Base-by-base conservation (phyloP, 2,888 invertebrate genomes). In the Spisula subtruncata region DNA sequence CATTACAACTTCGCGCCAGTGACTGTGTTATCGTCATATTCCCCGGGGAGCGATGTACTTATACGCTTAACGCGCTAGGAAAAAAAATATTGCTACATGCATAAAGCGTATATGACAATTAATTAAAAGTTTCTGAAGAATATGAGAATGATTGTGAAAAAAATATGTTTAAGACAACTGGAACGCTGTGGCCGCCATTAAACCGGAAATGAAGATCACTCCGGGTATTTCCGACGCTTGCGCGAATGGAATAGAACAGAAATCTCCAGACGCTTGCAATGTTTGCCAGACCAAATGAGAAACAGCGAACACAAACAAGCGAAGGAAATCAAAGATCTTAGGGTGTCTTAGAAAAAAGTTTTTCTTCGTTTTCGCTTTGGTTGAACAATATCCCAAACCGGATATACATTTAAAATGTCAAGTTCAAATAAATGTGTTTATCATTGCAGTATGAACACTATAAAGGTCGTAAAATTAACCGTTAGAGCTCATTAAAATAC, bases 401-500 rank as follows among this genome's bases (percentile, higher is more conserved):
- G 35, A 75, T 75, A 25, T 75, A 66, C 60, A 66, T 66, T 25
- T 66, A 66, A 66, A 66, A 66, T 66, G 60, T 16, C 29, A 75
- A 35, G 75, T 75, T 35, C 35, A 75, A 32, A 75, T 75, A 35
- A 75, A 35, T 35, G 1, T 75, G 35, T 75, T 35, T 75, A 75
- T 14, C 75, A 75, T 32, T 4, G 32, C 29, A 32, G 29, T 75
- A 75, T 75, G 35, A 75, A 35, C 32, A 35, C 12, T 18, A 32
- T 1, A 32, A 18, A 16, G 10, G 5, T 54, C 79, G 41, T 85
- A 80, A 85, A 35, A 41, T 41, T 54, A 35, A 80, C 48, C 85
- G 51, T 75, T 85, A 75, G 14, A 80, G 80, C 29, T 54, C 79
- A 85, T 85, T 80, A 85, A 85, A 85, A 20, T 48, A 32, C 25